These are phyloP conservation scores for Eutrigla gurnardus DNA, from an alignment of 2,797 vertebrate genomes.

Conservation along the genomic window DNA sequence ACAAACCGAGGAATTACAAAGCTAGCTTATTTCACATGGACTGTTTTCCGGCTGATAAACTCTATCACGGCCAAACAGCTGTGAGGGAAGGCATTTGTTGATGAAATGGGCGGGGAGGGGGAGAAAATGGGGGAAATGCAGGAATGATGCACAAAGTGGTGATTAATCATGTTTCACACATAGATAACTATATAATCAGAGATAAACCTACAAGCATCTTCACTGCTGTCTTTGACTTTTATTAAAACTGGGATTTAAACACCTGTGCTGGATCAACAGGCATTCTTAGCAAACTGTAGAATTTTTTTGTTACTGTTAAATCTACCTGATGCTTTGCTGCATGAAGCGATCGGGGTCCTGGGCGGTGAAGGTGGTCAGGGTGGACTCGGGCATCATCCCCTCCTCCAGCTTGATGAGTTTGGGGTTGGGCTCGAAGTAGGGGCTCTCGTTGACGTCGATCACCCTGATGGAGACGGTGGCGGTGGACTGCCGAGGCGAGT, in stretches of 20 bases:
- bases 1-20: conserved; percentile 69
- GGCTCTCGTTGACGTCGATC: conserved; percentile 96
- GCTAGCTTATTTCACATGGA: conserved; percentile 49
- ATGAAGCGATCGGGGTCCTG: conserved; percentile 96
- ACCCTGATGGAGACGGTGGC: conserved; percentile 95
- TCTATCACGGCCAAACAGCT: conserved; percentile 53
- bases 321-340: conserved; percentile 93
- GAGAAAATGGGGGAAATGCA: conserved; percentile 5
- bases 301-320: not conserved
- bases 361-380: conserved; percentile 90
- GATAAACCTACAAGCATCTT: not conserved
- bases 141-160: conserved; percentile 8
- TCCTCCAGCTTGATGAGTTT: conserved; percentile 92
- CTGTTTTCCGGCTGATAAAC: conserved; percentile 61
- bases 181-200: not conserved
- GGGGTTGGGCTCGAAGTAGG: conserved; percentile 94
- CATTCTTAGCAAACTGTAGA: not conserved
- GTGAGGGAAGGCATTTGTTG: conserved; percentile 32
- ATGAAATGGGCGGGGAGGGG: conserved; percentile 14
- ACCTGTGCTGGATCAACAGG: not conserved
- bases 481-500: conserved; percentile 94
- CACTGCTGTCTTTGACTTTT: not conserved
- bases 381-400: conserved; percentile 87
- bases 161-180: conserved; percentile 5
- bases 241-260: conserved; percentile 8